Percentiles rank a stretch among this genome's conserved stretches.
These are phyloP conservation scores for Hypsopygia costalis DNA, from an alignment of 2,888 invertebrate genomes.

Conservation along the genomic window DNA sequence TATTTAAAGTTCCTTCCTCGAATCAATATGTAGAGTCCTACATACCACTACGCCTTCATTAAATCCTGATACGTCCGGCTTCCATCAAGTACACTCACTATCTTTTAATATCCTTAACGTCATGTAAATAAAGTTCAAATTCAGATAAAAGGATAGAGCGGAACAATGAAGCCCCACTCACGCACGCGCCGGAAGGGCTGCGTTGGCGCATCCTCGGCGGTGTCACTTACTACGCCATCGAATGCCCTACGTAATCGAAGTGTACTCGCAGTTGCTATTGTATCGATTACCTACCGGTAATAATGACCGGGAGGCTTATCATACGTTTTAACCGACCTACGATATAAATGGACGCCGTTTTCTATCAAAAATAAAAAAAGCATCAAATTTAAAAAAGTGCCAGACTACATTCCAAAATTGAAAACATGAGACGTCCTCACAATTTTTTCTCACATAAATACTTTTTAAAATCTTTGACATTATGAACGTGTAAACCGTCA, in stretches of 20 bases:
- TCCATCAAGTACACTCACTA: not conserved
- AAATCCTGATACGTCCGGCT: conserved; percentile 9
- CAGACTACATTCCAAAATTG: no score
- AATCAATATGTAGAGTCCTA: not conserved
- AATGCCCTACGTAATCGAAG: conserved; percentile 44
- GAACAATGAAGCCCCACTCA: conserved; percentile 74
- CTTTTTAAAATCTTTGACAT: no score
- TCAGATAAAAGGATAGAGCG: conserved; percentile 24
- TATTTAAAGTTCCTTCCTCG: no score
- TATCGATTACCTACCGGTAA: conserved; percentile 36
- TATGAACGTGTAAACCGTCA: no score
- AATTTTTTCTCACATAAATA: no score
- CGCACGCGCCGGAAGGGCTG: conserved; percentile 70
- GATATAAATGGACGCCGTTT: no score
- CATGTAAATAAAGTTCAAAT: not conserved
- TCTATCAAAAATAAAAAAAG: no score
- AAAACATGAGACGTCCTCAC: no score
- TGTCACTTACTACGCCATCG: conserved; percentile 47
- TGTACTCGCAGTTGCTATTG: conserved; percentile 40
- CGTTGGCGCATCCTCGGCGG: conserved; percentile 67
- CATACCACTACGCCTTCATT: conserved; percentile 8
- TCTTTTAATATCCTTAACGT: not conserved
- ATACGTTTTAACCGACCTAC: no score
- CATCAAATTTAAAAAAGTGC: no score
- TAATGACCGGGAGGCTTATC: not conserved